Evolutionary conservation across 2,888 invertebrate genomes (phyloP), one percentile per base, ranked within the genome.

Genomic region (Tetranychus piercei): DNA sequence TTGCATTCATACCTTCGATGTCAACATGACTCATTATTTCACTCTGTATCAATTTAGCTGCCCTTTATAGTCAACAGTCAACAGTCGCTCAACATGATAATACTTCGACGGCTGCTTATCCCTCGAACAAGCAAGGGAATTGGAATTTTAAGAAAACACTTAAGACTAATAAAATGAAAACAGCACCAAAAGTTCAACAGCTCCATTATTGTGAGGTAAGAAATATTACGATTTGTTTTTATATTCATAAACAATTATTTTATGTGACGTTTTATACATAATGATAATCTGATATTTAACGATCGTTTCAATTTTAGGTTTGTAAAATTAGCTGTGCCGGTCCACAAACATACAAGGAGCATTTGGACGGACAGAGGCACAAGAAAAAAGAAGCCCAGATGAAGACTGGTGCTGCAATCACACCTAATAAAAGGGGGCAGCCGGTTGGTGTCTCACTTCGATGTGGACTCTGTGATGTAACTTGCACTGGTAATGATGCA

Each of bases 311-410:
- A 20, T 15, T 6, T 34, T 0, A 75, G 73, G 94, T 96, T 18
- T 99, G 99, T 84, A 96, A 97, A 84, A 96, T 97, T 81, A 95
- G 94, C 81, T 96, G 94, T 83, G 94, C 93, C 78, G 94, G 94
- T 0, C 92, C 92, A 5, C 92, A 92, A 85, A 92, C 93, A 0
- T 94, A 92, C 82, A 87, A 91, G 78, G 99, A 97, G 83, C 99
- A 99, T 86, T 86, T 99, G 81, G 96, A 96, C 82, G 99, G 99
- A 0, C 95, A 96, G 84, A 94, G 94, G 83, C 99, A 99, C 85
- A 97, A 97, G 86, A 97, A 96, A 86, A 93, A 96, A 83, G 97
- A 96, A 83, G 92, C 90, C 0, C 88, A 90, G 15, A 74, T 78
- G 65, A 77, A 78, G 65, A 55, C 76, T 44, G 55, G 55, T 15